Percentiles rank a stretch among this genome's conserved stretches.
Conservation (phyloP, 2,113 vertebrate species). For the Corythoichthys intestinalis region DNA sequence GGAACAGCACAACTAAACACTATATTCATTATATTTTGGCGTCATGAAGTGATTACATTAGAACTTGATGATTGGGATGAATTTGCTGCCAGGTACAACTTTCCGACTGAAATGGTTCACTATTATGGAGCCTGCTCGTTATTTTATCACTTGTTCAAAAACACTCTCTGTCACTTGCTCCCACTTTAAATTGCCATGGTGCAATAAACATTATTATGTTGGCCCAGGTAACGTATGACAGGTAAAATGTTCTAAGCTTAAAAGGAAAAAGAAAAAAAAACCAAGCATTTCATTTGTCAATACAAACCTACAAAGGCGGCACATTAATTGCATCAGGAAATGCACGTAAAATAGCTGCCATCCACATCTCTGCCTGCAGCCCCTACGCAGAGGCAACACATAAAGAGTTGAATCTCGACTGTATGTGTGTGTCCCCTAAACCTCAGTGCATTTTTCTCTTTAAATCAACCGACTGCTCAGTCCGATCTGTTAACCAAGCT, state of each 20-base stretch:
- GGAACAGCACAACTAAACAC: constrained; percentile 65
- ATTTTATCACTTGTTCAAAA: constrained; percentile 55
- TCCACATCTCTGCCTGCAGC: no score
- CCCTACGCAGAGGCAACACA: no score
- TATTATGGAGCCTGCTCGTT: constrained; percentile 56
- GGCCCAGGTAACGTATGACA: constrained; percentile 22
- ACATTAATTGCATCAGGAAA: no score
- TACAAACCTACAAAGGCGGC: no score
- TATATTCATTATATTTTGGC: constrained; percentile 69
- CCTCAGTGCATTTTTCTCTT: no score
- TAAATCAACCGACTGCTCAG: no score
- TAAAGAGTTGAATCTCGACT: no score
- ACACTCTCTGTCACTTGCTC: constrained; percentile 37
- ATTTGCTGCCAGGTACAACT: constrained; percentile 61
- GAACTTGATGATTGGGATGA: constrained; percentile 65
- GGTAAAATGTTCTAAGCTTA: constrained; percentile 10
- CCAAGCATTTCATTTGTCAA: constrained; percentile 7
- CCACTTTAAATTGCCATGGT: constrained; percentile 31
- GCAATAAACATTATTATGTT: constrained; percentile 10
- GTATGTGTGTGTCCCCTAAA: no score
- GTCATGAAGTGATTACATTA: constrained; percentile 72
- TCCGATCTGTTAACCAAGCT: no score
- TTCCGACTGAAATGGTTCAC: constrained; percentile 54
- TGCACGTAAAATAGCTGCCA: no score
- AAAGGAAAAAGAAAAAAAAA: constrained; percentile 20